Evolutionary conservation across 2,797 vertebrate species (phyloP).

Genomic region (Gymnoscopelus braueri): DNA sequence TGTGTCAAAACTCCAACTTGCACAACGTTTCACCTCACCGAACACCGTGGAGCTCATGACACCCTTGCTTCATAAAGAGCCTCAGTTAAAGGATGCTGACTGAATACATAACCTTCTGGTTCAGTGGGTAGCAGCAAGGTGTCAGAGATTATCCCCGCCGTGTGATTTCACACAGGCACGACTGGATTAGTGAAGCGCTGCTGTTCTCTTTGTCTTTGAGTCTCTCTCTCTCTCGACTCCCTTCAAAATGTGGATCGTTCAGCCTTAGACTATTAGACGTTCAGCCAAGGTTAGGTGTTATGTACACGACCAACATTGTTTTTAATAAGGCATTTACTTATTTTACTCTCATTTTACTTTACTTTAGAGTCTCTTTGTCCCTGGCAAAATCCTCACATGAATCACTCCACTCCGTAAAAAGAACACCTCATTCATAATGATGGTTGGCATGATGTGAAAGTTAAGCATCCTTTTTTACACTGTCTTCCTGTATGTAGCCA

Average conservation of each 20-base stretch:
- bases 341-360: slow-evolving; percentile 20
- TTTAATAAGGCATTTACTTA: slow-evolving; percentile 4
- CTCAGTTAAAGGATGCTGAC: slow-evolving; percentile 48
- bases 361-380: slow-evolving; percentile 12
- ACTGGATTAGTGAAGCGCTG: slow-evolving; percentile 55
- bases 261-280: slow-evolving; percentile 42
- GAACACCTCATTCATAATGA: too few species aligned
- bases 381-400: slow-evolving; percentile 6
- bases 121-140: slow-evolving; percentile 33
- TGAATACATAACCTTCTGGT: slow-evolving; percentile 43
- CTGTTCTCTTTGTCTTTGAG: slow-evolving; percentile 44
- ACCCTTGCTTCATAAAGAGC: slow-evolving; percentile 31
- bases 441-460: too few species aligned
- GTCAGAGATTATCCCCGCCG: slow-evolving; percentile 48
- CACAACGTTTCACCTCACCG: slow-evolving; percentile 3
- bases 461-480: too few species aligned
- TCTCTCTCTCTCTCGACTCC: too few species aligned
- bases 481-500: slow-evolving; percentile 45
- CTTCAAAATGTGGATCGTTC: slow-evolving; percentile 44
- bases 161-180: slow-evolving; percentile 45
- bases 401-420: slow-evolving; percentile 8
- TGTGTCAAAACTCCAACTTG: slow-evolving; percentile 21
- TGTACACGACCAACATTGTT: slow-evolving; percentile 24
- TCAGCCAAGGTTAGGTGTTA: slow-evolving; percentile 35
- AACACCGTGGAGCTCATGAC: slow-evolving; percentile 35